Evolutionary conservation across 2,888 invertebrate genomes (phyloP), one percentile per base, ranked within the genome.

Genomic region (Oxytorus armatus): DNA sequence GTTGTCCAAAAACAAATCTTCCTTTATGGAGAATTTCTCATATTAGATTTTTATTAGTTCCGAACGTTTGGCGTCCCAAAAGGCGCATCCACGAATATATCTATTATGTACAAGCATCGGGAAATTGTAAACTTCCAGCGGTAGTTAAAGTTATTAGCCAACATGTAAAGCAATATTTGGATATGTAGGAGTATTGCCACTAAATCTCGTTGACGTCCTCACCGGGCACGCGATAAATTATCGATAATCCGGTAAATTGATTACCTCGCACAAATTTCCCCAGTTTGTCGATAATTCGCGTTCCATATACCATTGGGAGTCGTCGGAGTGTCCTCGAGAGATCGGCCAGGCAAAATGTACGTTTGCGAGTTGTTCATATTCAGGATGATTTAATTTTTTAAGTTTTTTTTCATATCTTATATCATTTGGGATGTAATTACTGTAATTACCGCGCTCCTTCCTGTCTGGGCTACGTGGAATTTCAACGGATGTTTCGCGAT

Each of bases 171-270:
- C 2, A 4, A 47, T 47, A 7, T 14, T 3, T 47, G 3, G 10
- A 16, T 47, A 14, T 47, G 23, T 44, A 14, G 1, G 42, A 29
- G n/a, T 33, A 36, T 70, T 29, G 42, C 23, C 39, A 59, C 33
- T 57, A 57, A 79, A 72, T 66, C 25, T 14, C 18, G 36, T 21
- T 33, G 57, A 65, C 39, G 33, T 25, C 10, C 18, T n/a, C 23
- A 7, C n/a, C n/a, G 33, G 33, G 33, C 16, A 14, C 23, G n/a
- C 29, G 55, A 59, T 79, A 70, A 65, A 75, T 63, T 51, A 70
- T 59, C 57, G 29, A 61, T 68, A 72, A 76, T 79, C 55, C n/a
- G 25, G 51, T 10, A 66, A 76, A 76, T 61, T 66, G 18, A 39
- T 42, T 73, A 57, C 69, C 42, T 69, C 47, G 39, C n/a, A 16